Evolutionary conservation across 1,140 invertebrate genomes (phyloP), one percentile per base, ranked within the genome.

Genomic region (Drosophila aff.): DNA sequence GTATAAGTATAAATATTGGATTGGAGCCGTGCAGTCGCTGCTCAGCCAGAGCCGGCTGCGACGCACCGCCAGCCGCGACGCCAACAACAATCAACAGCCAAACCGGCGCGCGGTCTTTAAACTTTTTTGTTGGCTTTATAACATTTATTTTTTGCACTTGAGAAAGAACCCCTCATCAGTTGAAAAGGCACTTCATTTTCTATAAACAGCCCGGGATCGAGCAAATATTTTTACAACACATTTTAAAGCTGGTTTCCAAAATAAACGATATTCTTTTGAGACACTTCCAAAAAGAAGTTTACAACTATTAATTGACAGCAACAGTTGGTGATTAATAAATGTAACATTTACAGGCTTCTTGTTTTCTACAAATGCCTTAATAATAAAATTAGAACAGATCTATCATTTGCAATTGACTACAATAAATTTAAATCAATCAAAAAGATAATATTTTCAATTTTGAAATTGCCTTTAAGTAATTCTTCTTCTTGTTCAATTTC

Each of bases 91-190:
- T 40, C 52, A 57, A 13, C 63, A 23, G 60, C 11, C 50, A n/a
- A 57, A 16, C 52, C 63, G 64, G 41, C 43, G 49, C 33, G n/a
- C 57, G 10, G 44, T 40, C 41, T 64, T 66, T 57, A 26, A 57
- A 57, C 21, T 26, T 40, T 57, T 64, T 65, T 60, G 40, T 80
- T 57, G 21, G 15, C 21, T 76, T 84, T 58, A 60, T 60, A 52
- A 40, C 57, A 23, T 46, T 66, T 55, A 33, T 55, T 57, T 64
- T 82, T 74, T 79, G 65, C 73, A 78, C 74, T 78, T 64, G 44
- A 57, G 52, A 64, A 64, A 13, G 53, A 76, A 59, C 53, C 31
- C 46, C 60, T 40, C 63, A 66, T 72, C 72, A 57, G 8, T 44
- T 18, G 16, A 44, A 66, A 43, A 44, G 58, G 61, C 49, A 61